These are phyloP conservation scores for Copsychus sechellarum DNA, from an alignment of 2,113 vertebrate genomes.

Conservation along the genomic window DNA sequence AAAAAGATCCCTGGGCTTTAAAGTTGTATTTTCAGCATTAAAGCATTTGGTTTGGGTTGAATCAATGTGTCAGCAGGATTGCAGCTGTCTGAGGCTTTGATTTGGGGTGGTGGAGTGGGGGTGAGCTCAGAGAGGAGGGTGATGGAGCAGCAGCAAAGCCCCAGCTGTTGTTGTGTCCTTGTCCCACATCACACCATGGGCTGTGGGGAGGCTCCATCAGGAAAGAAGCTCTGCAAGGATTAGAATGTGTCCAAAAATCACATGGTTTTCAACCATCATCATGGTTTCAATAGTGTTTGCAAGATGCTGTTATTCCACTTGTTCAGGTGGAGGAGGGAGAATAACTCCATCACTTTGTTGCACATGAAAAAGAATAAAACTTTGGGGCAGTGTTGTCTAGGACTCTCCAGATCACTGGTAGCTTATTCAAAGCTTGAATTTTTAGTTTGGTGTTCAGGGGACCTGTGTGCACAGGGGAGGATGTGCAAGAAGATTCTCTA, in stretches of 20 bases:
- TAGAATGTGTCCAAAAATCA: neutral
- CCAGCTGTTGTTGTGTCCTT: neutral
- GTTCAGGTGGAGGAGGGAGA: neutral
- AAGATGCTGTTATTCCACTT: neutral
- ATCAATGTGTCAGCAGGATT: neutral
- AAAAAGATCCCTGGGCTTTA: neutral
- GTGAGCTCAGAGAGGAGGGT: neutral
- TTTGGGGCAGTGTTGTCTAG: neutral
- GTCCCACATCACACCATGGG: rapidly evolving
- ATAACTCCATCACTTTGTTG: neutral
- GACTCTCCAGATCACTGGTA: neutral
- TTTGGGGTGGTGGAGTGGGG: neutral
- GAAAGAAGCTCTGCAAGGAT: neutral
- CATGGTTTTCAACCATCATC: neutral
- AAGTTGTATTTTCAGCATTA: neutral
- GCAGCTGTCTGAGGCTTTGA: neutral
- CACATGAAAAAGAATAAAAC: neutral
- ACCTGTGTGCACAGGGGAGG: neutral
- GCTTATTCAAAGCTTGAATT: neutral
- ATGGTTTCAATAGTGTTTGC: neutral
- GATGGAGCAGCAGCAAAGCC: neutral
- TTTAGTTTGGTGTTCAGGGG: neutral
- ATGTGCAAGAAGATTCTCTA: neutral
- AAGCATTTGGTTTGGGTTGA: neutral
- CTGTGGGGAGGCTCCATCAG: neutral